Conservation (phyloP, 2,888 invertebrate genomes). For the Harpagoxenus sublaevis region DNA sequence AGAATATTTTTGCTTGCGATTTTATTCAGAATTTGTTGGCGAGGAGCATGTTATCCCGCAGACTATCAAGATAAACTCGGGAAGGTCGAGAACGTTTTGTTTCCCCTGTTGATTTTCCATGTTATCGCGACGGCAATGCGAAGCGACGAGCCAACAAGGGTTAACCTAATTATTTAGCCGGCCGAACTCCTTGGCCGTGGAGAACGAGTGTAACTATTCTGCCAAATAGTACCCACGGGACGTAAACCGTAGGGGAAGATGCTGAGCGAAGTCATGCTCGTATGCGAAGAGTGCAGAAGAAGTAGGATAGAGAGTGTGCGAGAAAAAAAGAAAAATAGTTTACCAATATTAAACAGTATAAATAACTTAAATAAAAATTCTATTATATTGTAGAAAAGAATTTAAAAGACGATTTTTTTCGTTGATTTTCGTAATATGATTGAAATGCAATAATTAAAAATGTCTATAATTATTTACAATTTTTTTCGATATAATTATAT, state of each 20-base stretch:
- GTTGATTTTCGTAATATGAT: not conserved
- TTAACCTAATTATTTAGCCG: slow-evolving; percentile 82
- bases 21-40: slow-evolving; percentile 66
- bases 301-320: not conserved
- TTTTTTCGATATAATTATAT: not conserved
- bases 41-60: slow-evolving; percentile 50
- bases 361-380: slow-evolving; percentile 1
- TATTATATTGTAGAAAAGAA: not conserved
- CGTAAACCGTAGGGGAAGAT: slow-evolving; percentile 44
- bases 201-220: slow-evolving; percentile 79
- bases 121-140: slow-evolving; percentile 64
- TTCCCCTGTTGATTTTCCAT: slow-evolving; percentile 51
- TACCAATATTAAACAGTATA: not conserved
- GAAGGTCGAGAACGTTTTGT: slow-evolving; percentile 41
- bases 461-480: not conserved
- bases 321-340: not conserved
- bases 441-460: not conserved
- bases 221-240: slow-evolving; percentile 80
- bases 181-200: slow-evolving; percentile 75
- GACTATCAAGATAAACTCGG: slow-evolving; percentile 61
- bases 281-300: not conserved
- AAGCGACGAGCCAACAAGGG: slow-evolving; percentile 77
- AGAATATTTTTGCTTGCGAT: slow-evolving; percentile 49
- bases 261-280: slow-evolving; percentile 13
- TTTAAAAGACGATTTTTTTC: not conserved